Conservation (phyloP, 2,113 vertebrate genomes). For the Oreochromis spilurus region DNA sequence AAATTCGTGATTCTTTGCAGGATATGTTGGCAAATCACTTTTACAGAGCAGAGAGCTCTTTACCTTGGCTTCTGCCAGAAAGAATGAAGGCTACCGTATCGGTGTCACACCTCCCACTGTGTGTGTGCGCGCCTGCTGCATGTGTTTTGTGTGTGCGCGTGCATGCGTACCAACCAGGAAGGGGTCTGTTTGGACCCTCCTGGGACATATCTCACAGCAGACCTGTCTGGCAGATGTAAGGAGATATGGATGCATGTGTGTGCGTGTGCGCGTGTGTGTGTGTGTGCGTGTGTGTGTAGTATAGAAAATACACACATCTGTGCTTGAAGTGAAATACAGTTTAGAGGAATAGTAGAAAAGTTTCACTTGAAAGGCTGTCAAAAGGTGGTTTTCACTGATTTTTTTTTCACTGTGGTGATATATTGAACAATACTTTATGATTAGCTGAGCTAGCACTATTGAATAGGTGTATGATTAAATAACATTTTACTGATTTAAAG, state of each 20-base stretch:
- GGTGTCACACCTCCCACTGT: constrained; percentile 49
- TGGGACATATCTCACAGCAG: constrained; percentile 52
- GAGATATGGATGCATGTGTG: constrained; percentile 39
- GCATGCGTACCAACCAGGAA: constrained; percentile 29
- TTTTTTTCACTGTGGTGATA: constrained; percentile 32
- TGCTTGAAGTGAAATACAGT: constrained; percentile 38
- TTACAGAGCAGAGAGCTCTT: constrained; percentile 67
- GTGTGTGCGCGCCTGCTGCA: background rate
- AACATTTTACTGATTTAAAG: constrained; percentile 22
- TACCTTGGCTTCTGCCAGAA: constrained; percentile 66
- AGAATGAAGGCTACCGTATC: constrained; percentile 57
- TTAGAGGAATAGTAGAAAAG: constrained; percentile 15
- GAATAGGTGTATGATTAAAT: background rate
- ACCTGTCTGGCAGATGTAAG: constrained; percentile 63
- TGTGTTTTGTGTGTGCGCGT: background rate
- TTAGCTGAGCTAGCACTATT: constrained; percentile 18
- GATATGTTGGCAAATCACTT: constrained; percentile 71
- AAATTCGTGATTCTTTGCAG: constrained; percentile 66
- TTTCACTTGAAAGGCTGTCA: constrained; percentile 43
- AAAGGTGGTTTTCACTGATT: constrained; percentile 29
- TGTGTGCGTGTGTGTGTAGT: background rate
- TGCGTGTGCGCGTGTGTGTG: background rate
- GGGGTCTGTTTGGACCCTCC: constrained; percentile 37
- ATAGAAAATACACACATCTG: constrained; percentile 37
- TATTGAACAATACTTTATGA: constrained; percentile 24